Evolutionary conservation across 2,797 vertebrate species (phyloP).

Genomic region (Odontamblyopus lacepedii): DNA sequence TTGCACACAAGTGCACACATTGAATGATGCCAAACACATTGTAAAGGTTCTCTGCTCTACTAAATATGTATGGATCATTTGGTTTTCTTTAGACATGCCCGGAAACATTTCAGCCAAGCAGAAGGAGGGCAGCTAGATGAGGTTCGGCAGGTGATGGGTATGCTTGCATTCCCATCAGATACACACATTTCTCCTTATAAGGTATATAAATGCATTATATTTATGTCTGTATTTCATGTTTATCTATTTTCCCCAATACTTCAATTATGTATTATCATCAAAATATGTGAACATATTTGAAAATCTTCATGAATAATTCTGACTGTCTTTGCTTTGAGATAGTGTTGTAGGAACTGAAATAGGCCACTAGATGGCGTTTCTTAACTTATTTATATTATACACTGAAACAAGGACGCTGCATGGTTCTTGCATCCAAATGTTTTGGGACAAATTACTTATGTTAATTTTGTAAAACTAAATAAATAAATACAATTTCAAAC

Average conservation of each 20-base stretch:
- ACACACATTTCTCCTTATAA: slow-evolving; percentile 99
- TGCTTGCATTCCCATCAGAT: slow-evolving; percentile 98
- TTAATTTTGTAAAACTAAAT: too few species aligned
- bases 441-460: too few species aligned
- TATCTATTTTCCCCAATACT: neutral
- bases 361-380: neutral
- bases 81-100: slow-evolving; percentile 85
- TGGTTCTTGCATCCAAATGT: neutral
- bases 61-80: neutral
- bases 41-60: slow-evolving; percentile 15
- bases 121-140: slow-evolving; percentile 98
- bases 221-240: neutral
- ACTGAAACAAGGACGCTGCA: neutral
- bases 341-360: neutral
- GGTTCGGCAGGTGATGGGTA: slow-evolving; percentile 98
- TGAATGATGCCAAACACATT: neutral
- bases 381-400: too few species aligned
- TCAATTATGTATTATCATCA: neutral
- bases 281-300: neutral
- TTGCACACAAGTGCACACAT: neutral
- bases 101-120: slow-evolving; percentile 98
- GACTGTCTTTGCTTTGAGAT: neutral
- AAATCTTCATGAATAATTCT: neutral
- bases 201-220: slow-evolving; percentile 71
- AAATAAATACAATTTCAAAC: too few species aligned